Conservation (phyloP, 1,140 invertebrate genomes). For the Leptinotarsa lineolata region DNA sequence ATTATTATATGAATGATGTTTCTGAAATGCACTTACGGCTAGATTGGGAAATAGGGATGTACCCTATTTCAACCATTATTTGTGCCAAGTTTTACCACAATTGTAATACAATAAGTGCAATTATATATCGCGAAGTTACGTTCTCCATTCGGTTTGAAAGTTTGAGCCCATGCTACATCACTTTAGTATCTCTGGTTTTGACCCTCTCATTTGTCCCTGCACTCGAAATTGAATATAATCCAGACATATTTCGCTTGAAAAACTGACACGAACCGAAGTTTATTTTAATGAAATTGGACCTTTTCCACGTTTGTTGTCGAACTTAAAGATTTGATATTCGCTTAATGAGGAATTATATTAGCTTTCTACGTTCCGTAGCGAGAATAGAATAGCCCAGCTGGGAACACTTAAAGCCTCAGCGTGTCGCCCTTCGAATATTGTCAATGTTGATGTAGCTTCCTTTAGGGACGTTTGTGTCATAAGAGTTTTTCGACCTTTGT, state of each 20-base stretch:
- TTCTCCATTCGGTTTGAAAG: too few relatives aligned
- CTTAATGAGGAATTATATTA: slow-evolving; percentile 6
- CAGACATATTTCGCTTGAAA: neutral
- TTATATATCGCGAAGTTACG: too few relatives aligned
- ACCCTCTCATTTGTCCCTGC: too few relatives aligned
- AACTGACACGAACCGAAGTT: neutral
- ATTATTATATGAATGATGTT: too few relatives aligned
- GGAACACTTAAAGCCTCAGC: neutral
- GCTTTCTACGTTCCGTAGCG: neutral
- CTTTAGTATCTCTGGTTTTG: too few relatives aligned
- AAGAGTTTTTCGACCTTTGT: too few relatives aligned
- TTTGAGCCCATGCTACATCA: too few relatives aligned
- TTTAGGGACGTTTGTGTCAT: neutral
- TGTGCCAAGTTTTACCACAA: too few relatives aligned
- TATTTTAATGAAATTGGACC: neutral
- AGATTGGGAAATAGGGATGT: too few relatives aligned
- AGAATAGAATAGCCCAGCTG: neutral
- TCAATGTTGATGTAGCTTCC: neutral
- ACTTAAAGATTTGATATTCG: neutral
- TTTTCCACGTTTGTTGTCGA: slow-evolving; percentile 5
- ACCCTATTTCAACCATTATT: too few relatives aligned
- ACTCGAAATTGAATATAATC: neutral
- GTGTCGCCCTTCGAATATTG: neutral
- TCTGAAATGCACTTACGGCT: too few relatives aligned
- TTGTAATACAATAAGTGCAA: too few relatives aligned